Evolutionary conservation across 1,140 invertebrate species (phyloP), one percentile per base, ranked within the genome.

Genomic region (Drosophila nannoptera): DNA sequence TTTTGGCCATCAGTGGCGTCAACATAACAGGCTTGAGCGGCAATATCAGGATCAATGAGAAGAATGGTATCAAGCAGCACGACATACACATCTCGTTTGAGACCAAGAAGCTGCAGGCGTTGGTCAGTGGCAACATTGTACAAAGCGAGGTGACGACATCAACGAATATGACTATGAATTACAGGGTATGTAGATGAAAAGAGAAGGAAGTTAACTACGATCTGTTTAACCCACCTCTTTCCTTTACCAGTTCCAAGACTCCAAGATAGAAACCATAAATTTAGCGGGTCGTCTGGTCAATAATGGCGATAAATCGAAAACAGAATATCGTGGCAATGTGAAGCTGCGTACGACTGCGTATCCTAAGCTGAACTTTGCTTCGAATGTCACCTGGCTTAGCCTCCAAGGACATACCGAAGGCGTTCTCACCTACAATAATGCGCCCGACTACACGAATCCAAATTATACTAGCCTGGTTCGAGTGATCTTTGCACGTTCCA

Each of bases 271-370:
- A 84, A 92, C 91, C 0, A 92, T 96, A 0, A 92, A 92, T 66
- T 83, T 95, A 6, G 93, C 94, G 60, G 91, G 93, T 1, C 89
- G 92, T 5, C 76, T 94, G n/a, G 91, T 91, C 3, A 93, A 95
- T 84, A 91, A 92, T 42, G 91, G 93, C 0, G 66, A 91, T 33
- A 89, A 89, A 8, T 91, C 91, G 0, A 92, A 92, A 77, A 91
- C 91, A 0, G 90, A 94, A 56, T 91, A 93, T 11, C 91, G 91
- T 42, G 94, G 92, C 0, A 92, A 93, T 62, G 78, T 95, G 45
- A 92, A 93, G 36, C 88, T 96, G 42, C 91, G 93, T 16, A 94
- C 94, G 7, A 93, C 94, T 0, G 94, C 94, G 0, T 96, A 96
- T 91, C 93, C 94, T 0, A 92, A 93, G 52, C 92, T 95, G 6